Evolutionary conservation across 2,888 invertebrate species (phyloP), one percentile per base, ranked within the genome.

Genomic region (Lithosia quadra): DNA sequence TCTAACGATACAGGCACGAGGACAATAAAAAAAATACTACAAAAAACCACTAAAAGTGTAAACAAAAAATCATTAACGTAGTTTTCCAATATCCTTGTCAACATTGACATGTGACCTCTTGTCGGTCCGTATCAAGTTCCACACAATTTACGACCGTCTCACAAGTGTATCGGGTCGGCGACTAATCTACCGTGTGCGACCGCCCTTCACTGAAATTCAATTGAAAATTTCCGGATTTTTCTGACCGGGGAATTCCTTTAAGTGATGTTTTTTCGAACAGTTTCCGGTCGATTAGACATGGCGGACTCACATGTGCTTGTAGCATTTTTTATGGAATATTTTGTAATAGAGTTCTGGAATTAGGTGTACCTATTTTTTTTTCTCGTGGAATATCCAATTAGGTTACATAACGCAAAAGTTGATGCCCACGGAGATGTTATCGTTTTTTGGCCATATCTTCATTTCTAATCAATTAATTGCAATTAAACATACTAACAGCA

Each of bases 111-210:
- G 58, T 69, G 75, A 69, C 73, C 73, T 58, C 74, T 65, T 75
- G 76, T 72, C 77, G 74, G 59, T 49, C 64, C 68, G 21, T 86
- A 86, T 86, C 86, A 78, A 77, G 76, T 84, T 74, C 80, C 82
- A 90, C 91, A 88, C 88, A 88, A 89, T 90, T 91, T 88, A 90
- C 89, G 87, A 84, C 79, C 71, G 59, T 75, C 79, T 61, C 83
- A 77, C 78, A 80, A 82, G 83, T 77, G 81, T 83, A 83, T 87
- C 84, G 88, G 77, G 83, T 84, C 82, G 81, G 80, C 77, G 82
- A 84, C 84, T 93, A 94, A 93, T 93, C 90, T 93, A 90, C 82
- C 93, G 91, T 88, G 86, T 83, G 88, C 81, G 89, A 88, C 88
- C 71, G 87, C 85, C 83, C 81, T 85, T 84, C 86, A 85, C 79